These are phyloP conservation scores for Mythimna impura DNA, from an alignment of 2,888 invertebrate species.

Conservation along the genomic window DNA sequence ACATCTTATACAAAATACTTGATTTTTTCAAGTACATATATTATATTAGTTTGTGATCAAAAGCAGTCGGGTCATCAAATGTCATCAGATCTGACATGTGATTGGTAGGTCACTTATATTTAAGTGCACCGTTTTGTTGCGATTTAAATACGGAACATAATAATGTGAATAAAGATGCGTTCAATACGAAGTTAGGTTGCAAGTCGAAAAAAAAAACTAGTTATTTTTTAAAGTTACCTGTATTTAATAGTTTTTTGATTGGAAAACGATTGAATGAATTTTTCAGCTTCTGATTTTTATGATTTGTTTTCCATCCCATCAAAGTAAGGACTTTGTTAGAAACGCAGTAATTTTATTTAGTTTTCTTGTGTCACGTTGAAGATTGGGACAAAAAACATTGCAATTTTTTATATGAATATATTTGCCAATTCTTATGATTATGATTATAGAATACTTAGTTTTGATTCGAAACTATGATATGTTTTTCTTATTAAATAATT, in stretches of 20 bases:
- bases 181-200: constrained; percentile 52
- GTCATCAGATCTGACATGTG: constrained; percentile 39
- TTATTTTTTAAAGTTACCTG: constrained; percentile 61
- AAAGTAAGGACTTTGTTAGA: constrained; percentile 31
- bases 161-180: constrained; percentile 54
- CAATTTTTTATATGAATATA: constrained; percentile 39
- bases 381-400: constrained; percentile 6
- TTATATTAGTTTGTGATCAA: constrained; percentile 38
- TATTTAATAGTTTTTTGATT: constrained; percentile 55
- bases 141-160: constrained; percentile 43
- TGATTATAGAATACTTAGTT: constrained; percentile 30
- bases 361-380: constrained; percentile 11
- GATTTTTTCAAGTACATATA: constrained; percentile 34
- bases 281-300: constrained; percentile 39
- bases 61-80: constrained; percentile 61
- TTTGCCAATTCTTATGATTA: constrained; percentile 37
- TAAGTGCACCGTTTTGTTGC: constrained; percentile 55
- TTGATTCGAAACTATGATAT: constrained; percentile 45
- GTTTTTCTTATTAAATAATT: constrained; percentile 30
- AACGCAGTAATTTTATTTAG: constrained; percentile 25
- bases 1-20: constrained; percentile 31
- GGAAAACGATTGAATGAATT: constrained; percentile 38
- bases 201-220: constrained; percentile 57
- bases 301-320: constrained; percentile 25
- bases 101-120: constrained; percentile 41